Percentiles rank a stretch among this genome's conserved stretches.
These are phyloP conservation scores for Pachyramphus minor DNA, from an alignment of 2,113 vertebrate species.

Conservation along the genomic window DNA sequence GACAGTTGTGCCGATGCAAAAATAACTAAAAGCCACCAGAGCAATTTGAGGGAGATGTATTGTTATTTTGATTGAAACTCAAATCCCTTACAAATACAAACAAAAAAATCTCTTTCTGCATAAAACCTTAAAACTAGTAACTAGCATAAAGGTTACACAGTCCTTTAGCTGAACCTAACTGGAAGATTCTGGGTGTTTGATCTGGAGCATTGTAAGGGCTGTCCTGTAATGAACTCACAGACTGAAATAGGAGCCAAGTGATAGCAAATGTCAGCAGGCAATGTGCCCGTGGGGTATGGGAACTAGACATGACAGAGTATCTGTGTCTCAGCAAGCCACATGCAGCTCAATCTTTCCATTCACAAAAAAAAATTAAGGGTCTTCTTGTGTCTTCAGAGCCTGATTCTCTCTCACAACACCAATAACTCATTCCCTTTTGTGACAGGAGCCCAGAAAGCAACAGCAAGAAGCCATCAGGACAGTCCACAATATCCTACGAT, in stretches of 20 bases:
- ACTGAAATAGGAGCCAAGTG: background rate
- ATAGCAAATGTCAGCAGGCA: background rate
- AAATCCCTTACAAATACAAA: background rate
- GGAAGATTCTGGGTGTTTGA: background rate
- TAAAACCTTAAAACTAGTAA: background rate
- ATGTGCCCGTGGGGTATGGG: background rate
- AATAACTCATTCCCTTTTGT: background rate
- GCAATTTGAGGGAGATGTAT: background rate
- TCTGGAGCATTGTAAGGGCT: background rate
- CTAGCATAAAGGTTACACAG: background rate
- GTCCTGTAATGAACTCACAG: background rate
- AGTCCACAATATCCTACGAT: conserved; percentile 54
- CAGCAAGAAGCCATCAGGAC: background rate
- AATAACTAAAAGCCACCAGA: background rate
- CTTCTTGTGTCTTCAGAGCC: background rate
- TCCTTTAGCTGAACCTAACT: background rate
- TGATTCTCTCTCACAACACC: background rate
- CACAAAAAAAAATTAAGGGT: background rate
- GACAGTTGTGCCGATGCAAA: background rate
- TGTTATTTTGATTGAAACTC: background rate
- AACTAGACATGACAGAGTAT: background rate
- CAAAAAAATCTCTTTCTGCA: background rate
- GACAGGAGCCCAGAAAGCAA: conserved; percentile 26
- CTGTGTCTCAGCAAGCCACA: background rate
- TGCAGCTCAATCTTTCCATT: background rate